phyloP scores from a whole-genome alignment of 2,113 vertebrate genomes.

The Microcebus tavaratra region DNA sequence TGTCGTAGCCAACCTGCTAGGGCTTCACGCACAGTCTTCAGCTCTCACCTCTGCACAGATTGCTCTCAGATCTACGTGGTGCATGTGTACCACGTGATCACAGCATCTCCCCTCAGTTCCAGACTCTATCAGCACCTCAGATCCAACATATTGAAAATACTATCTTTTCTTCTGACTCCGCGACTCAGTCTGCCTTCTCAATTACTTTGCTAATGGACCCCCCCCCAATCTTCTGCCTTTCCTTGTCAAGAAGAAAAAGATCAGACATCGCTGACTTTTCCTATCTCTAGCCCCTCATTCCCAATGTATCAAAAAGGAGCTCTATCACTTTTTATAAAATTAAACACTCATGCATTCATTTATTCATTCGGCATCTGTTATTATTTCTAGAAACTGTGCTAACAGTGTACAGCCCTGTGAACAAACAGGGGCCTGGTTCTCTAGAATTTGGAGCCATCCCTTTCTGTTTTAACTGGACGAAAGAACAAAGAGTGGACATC shows the following conservation, averaged over 20 bases:
- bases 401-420: neutral
- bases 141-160: neutral
- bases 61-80: no score
- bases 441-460: neutral
- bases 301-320: neutral
- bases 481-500: neutral
- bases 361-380: neutral
- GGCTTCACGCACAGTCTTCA: neutral
- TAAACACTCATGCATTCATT: neutral
- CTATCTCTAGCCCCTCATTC: neutral
- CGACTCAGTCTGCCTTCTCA: neutral
- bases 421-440: no score
- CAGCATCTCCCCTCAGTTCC: neutral
- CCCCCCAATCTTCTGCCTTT: neutral
- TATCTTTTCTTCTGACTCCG: no score
- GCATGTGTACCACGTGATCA: no score
- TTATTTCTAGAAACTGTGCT: neutral
- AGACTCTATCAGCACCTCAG: neutral
- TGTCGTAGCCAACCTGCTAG: no score
- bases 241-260: neutral
- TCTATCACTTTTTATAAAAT: neutral
- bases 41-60: no score
- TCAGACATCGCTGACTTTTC: neutral
- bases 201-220: neutral
- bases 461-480: neutral